A percentile compares a stretch with the other conserved stretches of the same genome.
Conservation (phyloP, 2,888 invertebrate genomes). For the Lacanobia wlatinum region DNA sequence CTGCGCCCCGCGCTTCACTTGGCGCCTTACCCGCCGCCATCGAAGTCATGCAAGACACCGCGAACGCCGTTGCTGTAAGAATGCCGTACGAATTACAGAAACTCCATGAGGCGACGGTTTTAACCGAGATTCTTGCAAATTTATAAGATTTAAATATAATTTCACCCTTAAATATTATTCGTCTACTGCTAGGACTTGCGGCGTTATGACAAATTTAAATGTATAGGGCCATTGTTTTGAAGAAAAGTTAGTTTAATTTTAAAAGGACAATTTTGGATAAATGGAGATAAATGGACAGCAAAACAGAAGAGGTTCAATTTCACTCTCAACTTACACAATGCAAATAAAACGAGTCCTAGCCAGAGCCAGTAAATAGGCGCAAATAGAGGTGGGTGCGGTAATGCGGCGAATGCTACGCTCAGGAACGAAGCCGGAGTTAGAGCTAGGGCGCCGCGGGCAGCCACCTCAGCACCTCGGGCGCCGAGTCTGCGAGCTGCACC, state of each 20-base stretch:
- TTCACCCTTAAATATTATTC: too few species aligned
- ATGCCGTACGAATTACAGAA: neutral
- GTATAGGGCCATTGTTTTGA: too few species aligned
- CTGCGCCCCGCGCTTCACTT: conserved; percentile 96
- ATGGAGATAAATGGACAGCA: too few species aligned
- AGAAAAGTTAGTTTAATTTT: too few species aligned
- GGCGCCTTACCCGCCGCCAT: conserved; percentile 95
- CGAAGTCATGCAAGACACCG: conserved; percentile 98
- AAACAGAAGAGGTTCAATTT: too few species aligned
- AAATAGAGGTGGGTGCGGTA: conserved; percentile 77
- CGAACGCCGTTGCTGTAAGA: conserved; percentile 95
- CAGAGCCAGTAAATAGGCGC: conserved; percentile 92
- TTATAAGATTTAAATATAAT: too few species aligned
- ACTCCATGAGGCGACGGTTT: neutral
- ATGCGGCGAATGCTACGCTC: conserved; percentile 94
- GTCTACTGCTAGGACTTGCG: too few species aligned
- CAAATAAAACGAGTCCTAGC: conserved; percentile 96
- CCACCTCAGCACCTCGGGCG: conserved; percentile 92
- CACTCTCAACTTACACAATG: conserved; percentile 93
- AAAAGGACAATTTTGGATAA: too few species aligned
- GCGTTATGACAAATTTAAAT: too few species aligned
- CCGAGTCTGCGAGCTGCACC: conserved; percentile 95
- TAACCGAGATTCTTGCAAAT: too few species aligned
- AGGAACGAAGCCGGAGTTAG: conserved; percentile 97
- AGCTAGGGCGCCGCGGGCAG: conserved; percentile 94